Evolutionary conservation across 2,797 vertebrate species (phyloP), one percentile per base, ranked within the genome.

Genomic region (Mormyrus proboscirostris): DNA sequence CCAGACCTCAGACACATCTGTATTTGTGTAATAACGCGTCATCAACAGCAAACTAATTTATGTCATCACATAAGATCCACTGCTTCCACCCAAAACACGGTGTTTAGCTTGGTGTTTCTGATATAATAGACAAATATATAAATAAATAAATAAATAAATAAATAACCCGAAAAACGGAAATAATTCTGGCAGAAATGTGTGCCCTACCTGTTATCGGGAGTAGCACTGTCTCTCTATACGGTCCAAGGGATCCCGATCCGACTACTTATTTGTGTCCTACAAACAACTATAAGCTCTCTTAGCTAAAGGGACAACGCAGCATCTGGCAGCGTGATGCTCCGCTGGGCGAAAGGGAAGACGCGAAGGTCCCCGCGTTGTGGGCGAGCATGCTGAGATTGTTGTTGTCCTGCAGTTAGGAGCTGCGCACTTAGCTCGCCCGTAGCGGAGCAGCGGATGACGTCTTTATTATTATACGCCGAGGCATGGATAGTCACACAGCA

Each of bases 361-460:
- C 51, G 33, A 25, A 57, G 62, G 41, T 73, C 65, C 84, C 62
- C 69, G 65, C 49, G 84, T 55, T 53, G 88, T 85, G 88, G 38
- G 44, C 57, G 14, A 85, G 47, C 88, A 89, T 86, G 89, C 89
- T 76, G 89, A 89, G 89, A 89, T 89, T 89, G 89, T 89, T 89
- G 73, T 89, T 62, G 59, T 89, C 25, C 89, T 89, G 65, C 84
- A 53, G 89, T 73, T 51, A 41, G 89, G 29, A 89, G 59, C 83
- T 86, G 85, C 89, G 89, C 89, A 89, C 89, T 88, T 69, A 16
- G 87, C 87, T 89, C 44, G 87, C 87, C 41, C 47, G 19, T 69
- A 82, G 83, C 82, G 29, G 57, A 69, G 83, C 89, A 73, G 57
- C 84, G 47, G 89, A 89, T 89, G 89, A 89, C 89, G 89, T 89